Percentiles rank a stretch among this genome's conserved stretches.
Evolutionary conservation across 1,140 invertebrate species (phyloP).

Genomic region (Zelostemma sp.): DNA sequence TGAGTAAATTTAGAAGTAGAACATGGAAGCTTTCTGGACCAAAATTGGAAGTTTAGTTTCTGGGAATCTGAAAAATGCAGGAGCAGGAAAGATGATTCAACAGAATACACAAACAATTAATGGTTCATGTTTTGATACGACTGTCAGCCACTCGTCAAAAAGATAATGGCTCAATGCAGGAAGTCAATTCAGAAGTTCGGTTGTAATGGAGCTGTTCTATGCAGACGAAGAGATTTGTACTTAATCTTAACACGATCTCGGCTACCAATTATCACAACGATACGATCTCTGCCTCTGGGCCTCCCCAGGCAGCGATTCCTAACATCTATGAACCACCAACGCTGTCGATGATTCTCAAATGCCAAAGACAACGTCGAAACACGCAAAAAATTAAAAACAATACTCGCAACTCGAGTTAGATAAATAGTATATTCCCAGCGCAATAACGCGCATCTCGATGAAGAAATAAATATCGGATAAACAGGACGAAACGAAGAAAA

Average conservation of each 20-base stretch:
- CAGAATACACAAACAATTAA: too few relatives aligned
- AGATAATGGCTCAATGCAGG: background rate
- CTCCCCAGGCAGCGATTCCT: background rate
- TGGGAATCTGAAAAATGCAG: too few relatives aligned
- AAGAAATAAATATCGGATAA: conserved; percentile 3
- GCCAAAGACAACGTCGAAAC: background rate
- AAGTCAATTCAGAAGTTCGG: background rate
- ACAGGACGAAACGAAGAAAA: background rate
- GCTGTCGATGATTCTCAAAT: background rate
- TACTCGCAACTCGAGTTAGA: too few relatives aligned
- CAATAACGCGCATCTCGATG: conserved; percentile 1
- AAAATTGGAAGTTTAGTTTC: too few relatives aligned
- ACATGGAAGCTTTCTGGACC: too few relatives aligned
- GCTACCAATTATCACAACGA: conserved; percentile 48
- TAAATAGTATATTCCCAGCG: background rate
- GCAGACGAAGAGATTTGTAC: conserved; percentile 28
- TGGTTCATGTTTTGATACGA: background rate
- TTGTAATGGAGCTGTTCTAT: conserved; percentile 38
- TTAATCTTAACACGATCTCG: conserved; percentile 50
- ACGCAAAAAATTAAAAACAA: too few relatives aligned
- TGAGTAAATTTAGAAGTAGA: too few relatives aligned
- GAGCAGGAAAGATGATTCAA: too few relatives aligned
- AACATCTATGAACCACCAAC: background rate
- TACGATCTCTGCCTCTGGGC: conserved; percentile 34
- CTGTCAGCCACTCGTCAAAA: background rate